Evolutionary conservation across 2,797 vertebrate genomes (phyloP), one percentile per base, ranked within the genome.

Genomic region (Kryptopterus vitreolus): DNA sequence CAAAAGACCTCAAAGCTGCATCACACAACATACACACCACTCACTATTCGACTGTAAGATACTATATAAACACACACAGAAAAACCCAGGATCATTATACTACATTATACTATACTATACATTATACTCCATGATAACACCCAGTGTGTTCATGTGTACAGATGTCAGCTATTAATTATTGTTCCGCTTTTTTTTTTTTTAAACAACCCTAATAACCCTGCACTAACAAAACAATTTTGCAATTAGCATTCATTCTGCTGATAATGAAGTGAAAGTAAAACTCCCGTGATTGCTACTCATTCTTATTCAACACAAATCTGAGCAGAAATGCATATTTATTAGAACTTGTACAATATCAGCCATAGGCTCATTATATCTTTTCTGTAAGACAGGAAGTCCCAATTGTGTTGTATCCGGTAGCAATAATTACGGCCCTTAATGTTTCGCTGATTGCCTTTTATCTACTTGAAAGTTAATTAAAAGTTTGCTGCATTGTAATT

Each of bases 391-490:
- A 59, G 10, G 33, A 75, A 76, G 50, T 65, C 29, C 38, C 68
- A 57, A 70, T 52, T 79, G 70, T 55, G 8, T 29, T 78, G 61
- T 65, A 48, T 83, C 66, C 73, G 48, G 70, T 69, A 65, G 52
- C 53, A 59, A 72, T 80, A 73, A 83, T 83, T 76, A 80, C 5
- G n/a, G 50, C 20, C 20, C 58, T 31, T 82, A 76, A 76, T 81
- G 61, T 81, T 76, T 79, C 65, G 62, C 69, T 24, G 33, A 63
- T 63, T 50, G 43, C 22, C 59, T 85, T 83, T 76, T 65, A 58
- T 78, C 43, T 66, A 69, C 62, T 86, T 85, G 62, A 86, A 81
- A 86, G 81, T 84, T 81, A 85, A 87, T 85, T 85, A 84, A 86
- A 88, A 83, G 81, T 83, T 84, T 3, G 62, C 52, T 82, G 46